These are phyloP conservation scores for Ephydatia muelleri DNA, from an alignment of 37 sponge, comb jelly and placozoan genomes.

Conservation along the genomic window DNA sequence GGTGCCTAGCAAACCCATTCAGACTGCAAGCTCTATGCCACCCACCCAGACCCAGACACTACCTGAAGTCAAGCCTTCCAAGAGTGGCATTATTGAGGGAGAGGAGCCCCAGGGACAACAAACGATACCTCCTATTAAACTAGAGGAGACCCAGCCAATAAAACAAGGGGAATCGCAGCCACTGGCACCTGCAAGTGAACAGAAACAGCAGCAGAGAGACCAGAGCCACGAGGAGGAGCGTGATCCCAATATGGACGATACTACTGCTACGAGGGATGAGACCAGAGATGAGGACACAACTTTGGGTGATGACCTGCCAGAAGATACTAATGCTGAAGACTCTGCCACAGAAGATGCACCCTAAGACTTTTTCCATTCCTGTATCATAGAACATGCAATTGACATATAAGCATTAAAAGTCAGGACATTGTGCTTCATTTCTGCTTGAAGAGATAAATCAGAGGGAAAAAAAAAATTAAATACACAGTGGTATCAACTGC, in stretches of 20 bases:
- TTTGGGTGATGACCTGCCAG: conserved; percentile 4
- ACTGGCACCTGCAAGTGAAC: not conserved
- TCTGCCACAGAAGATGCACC: not conserved
- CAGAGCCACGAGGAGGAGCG: not conserved
- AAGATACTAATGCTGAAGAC: conserved; percentile 8
- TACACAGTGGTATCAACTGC: too few species aligned
- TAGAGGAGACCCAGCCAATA: not conserved
- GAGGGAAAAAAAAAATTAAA: too few species aligned
- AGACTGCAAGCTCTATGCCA: conserved; percentile 9
- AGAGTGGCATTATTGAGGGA: not conserved
- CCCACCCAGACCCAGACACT: conserved; percentile 31
- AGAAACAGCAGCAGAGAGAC: not conserved
- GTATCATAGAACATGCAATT: too few species aligned
- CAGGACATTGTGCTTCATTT: too few species aligned
- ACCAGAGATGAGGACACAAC: not conserved
- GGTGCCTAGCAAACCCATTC: conserved; percentile 8
- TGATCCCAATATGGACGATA: conserved; percentile 3
- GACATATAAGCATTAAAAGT: too few species aligned
- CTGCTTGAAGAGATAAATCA: too few species aligned
- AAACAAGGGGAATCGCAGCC: not conserved
- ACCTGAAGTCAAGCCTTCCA: not conserved
- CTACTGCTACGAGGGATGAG: not conserved
- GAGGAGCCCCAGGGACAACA: conserved; percentile 1
- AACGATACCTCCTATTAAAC: not conserved
- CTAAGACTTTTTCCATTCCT: too few species aligned